Evolutionary conservation across 2,888 invertebrate species (phyloP), one percentile per base, ranked within the genome.

Genomic region (Mesochorus sp.): DNA sequence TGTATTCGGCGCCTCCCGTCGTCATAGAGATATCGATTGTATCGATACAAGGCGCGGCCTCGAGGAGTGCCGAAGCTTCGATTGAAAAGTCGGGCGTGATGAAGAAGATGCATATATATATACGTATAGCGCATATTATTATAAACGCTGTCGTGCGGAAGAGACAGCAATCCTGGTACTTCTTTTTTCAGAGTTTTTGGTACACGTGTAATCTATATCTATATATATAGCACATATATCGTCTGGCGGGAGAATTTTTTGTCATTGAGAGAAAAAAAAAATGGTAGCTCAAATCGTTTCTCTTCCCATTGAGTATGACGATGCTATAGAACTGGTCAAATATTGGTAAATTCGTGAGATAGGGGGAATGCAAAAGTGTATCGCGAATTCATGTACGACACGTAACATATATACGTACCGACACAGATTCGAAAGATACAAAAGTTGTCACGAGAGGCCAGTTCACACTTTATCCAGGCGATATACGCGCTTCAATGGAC

Each of bases 1-100:
- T n/a, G n/a, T n/a, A n/a, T n/a, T n/a, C n/a, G n/a, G n/a, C n/a
- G n/a, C n/a, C n/a, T n/a, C n/a, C n/a, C n/a, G 62, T 72, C 55
- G 72, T 55, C 64, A 72, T 47, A 44, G 64, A 64, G 62, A 72
- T 64, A 72, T 72, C 64, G 72, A 72, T 72, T 72, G 55, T 57
- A 64, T 72, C 64, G 72, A 72, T 72, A 64, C 72, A 57, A 47
- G 64, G 37, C 6, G 72, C 37, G 49, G 31, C n/a, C 62, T 26
- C 12, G 28, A 62, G 71, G 61, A 62, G 61, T 12, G 42, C 39
- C 67, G 34, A n/a, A 2, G 3, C 34, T 10, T 39, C 12, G n/a
- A 39, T 39, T 12, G 39, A 39, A 51, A 34, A 17, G 34, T 3
- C 37, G 10, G 49, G 49, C 21, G 26, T 17, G 49, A 51, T 51